Conservation (phyloP, 2,888 invertebrate genomes). For the Acheta domesticus region DNA sequence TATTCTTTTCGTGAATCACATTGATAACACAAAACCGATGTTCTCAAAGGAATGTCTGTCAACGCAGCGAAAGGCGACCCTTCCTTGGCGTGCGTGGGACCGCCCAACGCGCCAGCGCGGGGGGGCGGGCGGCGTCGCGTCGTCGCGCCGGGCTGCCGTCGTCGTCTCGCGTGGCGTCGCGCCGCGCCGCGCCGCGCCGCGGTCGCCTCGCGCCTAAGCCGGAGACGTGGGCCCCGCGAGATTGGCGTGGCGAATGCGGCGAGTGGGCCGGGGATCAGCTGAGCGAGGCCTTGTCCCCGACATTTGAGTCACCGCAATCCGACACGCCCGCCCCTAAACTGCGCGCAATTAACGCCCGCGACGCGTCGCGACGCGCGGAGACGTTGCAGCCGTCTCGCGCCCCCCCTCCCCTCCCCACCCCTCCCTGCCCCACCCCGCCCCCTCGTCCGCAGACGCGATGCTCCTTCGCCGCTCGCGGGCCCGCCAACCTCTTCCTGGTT, state of each 20-base stretch:
- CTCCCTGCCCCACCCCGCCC: not conserved
- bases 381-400: not conserved
- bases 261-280: conserved; percentile 10
- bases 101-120: too few relatives aligned
- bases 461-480: too few relatives aligned
- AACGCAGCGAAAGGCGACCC: too few relatives aligned
- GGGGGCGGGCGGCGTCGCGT: not conserved
- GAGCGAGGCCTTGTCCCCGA: conserved; percentile 4
- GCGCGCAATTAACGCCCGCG: conserved; percentile 18
- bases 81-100: too few relatives aligned
- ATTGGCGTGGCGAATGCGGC: conserved; percentile 7
- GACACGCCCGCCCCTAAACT: conserved; percentile 1
- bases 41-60: too few relatives aligned
- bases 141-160: not conserved
- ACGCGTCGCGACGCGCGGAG: too few relatives aligned
- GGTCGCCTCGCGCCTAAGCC: not conserved
- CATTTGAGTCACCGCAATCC: conserved; percentile 9
- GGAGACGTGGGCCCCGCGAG: not conserved
- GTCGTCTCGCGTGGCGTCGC: not conserved
- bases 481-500: too few relatives aligned
- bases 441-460: too few relatives aligned
- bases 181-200: not conserved
- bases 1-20: too few relatives aligned
- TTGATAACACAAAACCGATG: too few relatives aligned
- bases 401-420: not conserved